phyloP scores from a whole-genome alignment of 2,797 vertebrate genomes.

The Eutrigla gurnardus region DNA sequence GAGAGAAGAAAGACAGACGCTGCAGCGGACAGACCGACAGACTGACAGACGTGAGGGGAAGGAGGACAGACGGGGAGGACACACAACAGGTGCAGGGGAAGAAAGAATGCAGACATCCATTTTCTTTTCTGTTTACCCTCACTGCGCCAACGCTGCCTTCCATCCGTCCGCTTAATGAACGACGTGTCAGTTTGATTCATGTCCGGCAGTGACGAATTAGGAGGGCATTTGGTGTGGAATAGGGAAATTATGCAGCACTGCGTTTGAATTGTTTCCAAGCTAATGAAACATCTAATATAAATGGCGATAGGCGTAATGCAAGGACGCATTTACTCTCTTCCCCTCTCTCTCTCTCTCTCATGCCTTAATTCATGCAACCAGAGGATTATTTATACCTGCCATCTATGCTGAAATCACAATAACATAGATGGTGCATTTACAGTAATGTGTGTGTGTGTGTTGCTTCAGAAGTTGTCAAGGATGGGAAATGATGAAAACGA shows the following conservation, averaged over 20 bases:
- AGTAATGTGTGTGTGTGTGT: neutral
- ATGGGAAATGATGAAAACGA: neutral
- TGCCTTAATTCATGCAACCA: conserved; percentile 1
- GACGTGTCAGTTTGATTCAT: conserved; percentile 58
- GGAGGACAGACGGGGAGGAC: conserved; percentile 35
- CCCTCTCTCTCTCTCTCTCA: neutral
- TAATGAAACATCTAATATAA: conserved; percentile 38
- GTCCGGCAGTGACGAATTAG: conserved; percentile 39
- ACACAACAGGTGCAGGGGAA: conserved; percentile 58
- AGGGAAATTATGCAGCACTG: conserved; percentile 23
- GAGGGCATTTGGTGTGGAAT: conserved; percentile 34
- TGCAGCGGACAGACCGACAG: conserved; percentile 31
- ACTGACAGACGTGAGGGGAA: conserved; percentile 36
- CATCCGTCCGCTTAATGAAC: conserved; percentile 49
- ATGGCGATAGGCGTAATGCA: conserved; percentile 15
- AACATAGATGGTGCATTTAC: neutral
- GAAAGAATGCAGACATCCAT: conserved; percentile 7
- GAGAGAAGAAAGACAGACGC: conserved; percentile 42
- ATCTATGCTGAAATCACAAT: neutral
- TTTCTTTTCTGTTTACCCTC: conserved; percentile 4
- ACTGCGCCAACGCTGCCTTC: conserved; percentile 40
- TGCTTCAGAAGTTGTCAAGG: neutral
- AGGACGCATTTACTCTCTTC: neutral
- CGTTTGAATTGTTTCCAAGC: conserved; percentile 17
- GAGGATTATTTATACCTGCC: conserved; percentile 2